Conservation (phyloP, 2,113 vertebrate species). For the Rhinopomastus cyanomelas region DNA sequence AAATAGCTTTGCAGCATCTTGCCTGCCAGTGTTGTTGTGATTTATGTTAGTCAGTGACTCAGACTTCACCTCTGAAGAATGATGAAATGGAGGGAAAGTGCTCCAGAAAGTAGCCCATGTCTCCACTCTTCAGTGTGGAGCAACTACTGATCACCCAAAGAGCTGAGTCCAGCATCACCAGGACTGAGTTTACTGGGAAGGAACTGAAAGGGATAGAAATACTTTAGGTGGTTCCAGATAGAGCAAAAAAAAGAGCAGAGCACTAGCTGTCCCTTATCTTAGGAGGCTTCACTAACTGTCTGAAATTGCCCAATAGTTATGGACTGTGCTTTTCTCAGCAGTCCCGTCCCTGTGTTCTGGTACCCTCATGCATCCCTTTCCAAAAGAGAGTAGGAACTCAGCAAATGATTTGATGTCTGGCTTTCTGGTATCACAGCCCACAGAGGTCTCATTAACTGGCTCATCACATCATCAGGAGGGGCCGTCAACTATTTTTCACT, state of each 20-base stretch:
- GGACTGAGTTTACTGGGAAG: background rate
- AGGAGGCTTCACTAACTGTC: background rate
- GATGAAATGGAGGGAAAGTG: background rate
- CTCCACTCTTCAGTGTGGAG: background rate
- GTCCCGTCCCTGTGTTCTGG: too few relatives aligned
- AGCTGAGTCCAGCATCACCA: background rate
- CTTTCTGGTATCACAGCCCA: background rate
- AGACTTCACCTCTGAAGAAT: background rate
- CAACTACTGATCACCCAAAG: background rate
- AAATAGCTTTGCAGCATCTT: background rate
- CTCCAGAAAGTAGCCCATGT: background rate
- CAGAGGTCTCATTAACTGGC: background rate
- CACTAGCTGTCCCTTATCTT: background rate
- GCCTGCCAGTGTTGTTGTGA: background rate
- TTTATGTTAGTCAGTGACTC: background rate
- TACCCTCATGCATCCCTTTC: background rate
- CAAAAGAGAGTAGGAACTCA: background rate
- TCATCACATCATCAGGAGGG: background rate
- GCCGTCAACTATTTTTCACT: background rate
- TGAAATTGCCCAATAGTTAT: background rate
- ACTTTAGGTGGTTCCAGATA: background rate
- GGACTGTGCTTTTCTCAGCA: background rate
- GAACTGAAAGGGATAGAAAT: background rate
- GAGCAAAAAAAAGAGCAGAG: background rate
- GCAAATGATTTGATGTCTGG: background rate